Evolutionary conservation across 2,888 invertebrate genomes (phyloP).

Genomic region (Desoria tigrina): DNA sequence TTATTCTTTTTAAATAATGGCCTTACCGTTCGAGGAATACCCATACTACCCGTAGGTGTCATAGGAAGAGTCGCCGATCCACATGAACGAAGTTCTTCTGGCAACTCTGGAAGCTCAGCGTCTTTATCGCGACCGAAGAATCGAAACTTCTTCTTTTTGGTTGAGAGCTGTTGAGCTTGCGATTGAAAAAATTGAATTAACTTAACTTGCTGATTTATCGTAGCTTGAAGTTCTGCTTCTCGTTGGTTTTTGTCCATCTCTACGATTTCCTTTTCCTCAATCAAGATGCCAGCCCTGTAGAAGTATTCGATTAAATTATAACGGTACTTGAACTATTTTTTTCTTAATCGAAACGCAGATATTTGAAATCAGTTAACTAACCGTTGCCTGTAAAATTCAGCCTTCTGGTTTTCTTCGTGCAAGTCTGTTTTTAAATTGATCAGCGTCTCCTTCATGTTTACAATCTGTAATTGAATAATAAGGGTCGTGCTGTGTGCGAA

Average conservation of each 20-base stretch:
- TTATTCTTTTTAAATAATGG: too few relatives aligned
- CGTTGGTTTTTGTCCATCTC: background rate
- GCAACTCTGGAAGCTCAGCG: background rate
- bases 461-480: conserved; percentile 17
- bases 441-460: conserved; percentile 18
- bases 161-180: conserved; percentile 17
- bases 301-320: background rate
- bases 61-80: background rate
- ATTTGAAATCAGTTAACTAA: background rate
- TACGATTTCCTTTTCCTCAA: conserved; percentile 10
- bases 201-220: conserved; percentile 62
- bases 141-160: conserved; percentile 16
- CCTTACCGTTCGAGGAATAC: background rate
- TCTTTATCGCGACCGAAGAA: background rate
- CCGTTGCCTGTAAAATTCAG: conserved; percentile 16
- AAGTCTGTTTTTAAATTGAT: conserved; percentile 19
- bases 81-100: background rate
- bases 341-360: background rate
- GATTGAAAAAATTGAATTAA: conserved; percentile 61
- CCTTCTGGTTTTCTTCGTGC: conserved; percentile 16
- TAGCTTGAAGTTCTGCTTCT: conserved; percentile 59
- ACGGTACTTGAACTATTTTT: background rate
- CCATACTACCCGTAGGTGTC: background rate
- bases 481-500: too few relatives aligned
- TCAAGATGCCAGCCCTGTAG: background rate